Conservation (phyloP, 2,797 vertebrate genomes). For the Sylvilagus floridanus region DNA sequence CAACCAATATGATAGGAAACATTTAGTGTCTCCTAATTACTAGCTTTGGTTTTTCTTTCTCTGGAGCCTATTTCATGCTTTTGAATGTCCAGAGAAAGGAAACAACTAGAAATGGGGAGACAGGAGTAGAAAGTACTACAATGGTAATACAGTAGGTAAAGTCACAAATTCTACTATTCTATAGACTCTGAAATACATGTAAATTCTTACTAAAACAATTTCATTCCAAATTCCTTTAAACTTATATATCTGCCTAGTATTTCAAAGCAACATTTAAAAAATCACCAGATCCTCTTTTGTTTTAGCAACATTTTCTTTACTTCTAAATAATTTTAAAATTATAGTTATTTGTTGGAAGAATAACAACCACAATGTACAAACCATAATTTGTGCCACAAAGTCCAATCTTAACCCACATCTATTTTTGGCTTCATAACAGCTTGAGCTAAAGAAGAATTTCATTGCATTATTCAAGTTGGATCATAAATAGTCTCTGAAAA, state of each 20-base stretch:
- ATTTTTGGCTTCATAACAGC: constrained; percentile 65
- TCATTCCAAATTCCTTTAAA: constrained; percentile 37
- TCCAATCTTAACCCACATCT: constrained; percentile 57
- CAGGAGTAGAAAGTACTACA: neutral
- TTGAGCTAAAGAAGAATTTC: constrained; percentile 68
- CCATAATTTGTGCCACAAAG: constrained; percentile 56
- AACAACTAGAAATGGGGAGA: neutral
- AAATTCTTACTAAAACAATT: constrained; percentile 43
- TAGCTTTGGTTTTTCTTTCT: constrained; percentile 42
- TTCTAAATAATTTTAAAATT: constrained; percentile 76
- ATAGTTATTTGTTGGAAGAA: constrained; percentile 66
- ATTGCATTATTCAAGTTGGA: constrained; percentile 59
- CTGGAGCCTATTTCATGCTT: constrained; percentile 5
- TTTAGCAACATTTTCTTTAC: constrained; percentile 52
- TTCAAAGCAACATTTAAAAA: constrained; percentile 58
- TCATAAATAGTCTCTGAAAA: constrained; percentile 62
- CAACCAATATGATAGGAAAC: neutral
- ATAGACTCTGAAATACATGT: neutral
- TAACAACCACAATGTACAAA: constrained; percentile 69
- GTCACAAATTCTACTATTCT: neutral
- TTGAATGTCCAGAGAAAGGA: constrained; percentile 33
- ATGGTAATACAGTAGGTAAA: neutral
- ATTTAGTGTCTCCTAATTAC: constrained; percentile 10
- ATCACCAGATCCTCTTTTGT: constrained; percentile 51
- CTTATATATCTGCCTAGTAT: constrained; percentile 42